These are phyloP conservation scores for Nemoura dubitans DNA, from an alignment of 2,888 invertebrate species.

Conservation along the genomic window DNA sequence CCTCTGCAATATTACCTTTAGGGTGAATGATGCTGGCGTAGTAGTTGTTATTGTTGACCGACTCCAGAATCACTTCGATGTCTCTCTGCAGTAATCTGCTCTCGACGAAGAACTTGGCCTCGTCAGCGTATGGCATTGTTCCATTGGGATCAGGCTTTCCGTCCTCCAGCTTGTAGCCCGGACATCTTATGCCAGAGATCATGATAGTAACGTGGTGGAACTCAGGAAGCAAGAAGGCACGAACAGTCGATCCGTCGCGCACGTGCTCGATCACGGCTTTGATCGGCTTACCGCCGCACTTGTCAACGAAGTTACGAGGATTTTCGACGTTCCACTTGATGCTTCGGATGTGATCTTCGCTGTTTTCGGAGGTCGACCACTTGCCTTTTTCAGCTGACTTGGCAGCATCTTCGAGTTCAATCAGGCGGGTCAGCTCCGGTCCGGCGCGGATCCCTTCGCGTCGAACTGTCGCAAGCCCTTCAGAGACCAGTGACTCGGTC, in stretches of 20 bases:
- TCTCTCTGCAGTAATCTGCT: constrained; percentile 89
- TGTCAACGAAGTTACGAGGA: constrained; percentile 83
- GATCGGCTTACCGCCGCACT: constrained; percentile 84
- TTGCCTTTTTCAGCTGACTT: constrained; percentile 88
- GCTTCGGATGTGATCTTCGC: constrained; percentile 79
- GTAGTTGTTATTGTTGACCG: constrained; percentile 91
- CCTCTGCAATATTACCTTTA: constrained; percentile 89
- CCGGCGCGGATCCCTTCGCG: constrained; percentile 70
- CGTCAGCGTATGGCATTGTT: constrained; percentile 80
- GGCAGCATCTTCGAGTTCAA: constrained; percentile 90
- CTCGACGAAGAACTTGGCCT: constrained; percentile 95
- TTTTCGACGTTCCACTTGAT: constrained; percentile 92
- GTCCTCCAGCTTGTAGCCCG: constrained; percentile 82
- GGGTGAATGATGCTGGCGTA: constrained; percentile 95
- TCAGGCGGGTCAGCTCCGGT: constrained; percentile 73
- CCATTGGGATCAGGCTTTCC: constrained; percentile 74
- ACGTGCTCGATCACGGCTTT: constrained; percentile 97
- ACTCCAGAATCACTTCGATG: constrained; percentile 88
- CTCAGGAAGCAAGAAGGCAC: constrained; percentile 89
- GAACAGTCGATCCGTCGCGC: constrained; percentile 94
- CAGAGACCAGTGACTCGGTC: constrained; percentile 85
- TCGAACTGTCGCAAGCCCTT: constrained; percentile 88
- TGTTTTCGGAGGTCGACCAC: constrained; percentile 64
- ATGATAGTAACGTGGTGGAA: constrained; percentile 93
- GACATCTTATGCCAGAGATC: constrained; percentile 93